Evolutionary conservation across 1,140 invertebrate genomes (phyloP), one percentile per base, ranked within the genome.

Genomic region (Ips nitidus): DNA sequence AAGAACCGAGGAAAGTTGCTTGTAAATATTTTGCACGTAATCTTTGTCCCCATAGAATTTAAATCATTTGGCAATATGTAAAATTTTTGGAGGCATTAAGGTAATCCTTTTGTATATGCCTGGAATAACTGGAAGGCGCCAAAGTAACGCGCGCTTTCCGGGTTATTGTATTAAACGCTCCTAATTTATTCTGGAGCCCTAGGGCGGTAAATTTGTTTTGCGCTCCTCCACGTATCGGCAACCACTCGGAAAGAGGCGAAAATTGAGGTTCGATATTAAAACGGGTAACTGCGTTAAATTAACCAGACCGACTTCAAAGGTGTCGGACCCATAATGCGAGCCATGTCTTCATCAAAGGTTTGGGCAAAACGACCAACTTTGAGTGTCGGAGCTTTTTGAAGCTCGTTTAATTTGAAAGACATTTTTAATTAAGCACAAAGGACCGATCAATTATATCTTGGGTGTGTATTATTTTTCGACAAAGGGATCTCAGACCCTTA

Each of bases 281-380:
- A 76, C 72, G 70, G 41, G 70, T 75, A 66, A 66, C 64, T 50
- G 57, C 64, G 70, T 76, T 76, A 76, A 76, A 76, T 75, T 76
- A 75, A 75, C 71, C 73, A 65, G 57, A 57, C 67, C 68, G 70
- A 76, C 75, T 75, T 76, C 75, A 76, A 76, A 76, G 72, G 70
- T 73, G 72, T 66, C 68, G 66, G 42, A 62, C 64, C 52, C n/a
- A 66, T 66, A 66, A 64, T 53, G 45, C 62, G 58, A 65, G 50
- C 52, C 73, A 71, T 70, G 64, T 70, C 71, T 62, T 66, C 56
- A 56, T 72, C 73, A 71, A 73, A 71, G 73, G 22, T 22, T 22
- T 22, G 22, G n/a, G 56, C 40, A 37, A 64, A 55, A 55, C 52
- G 64, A 41, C 53, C 64, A 66, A 50, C 45, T 50, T 50, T 50